Base-by-base conservation (phyloP, 2,113 vertebrate species). In the Rhizomys pruinosus region DNA sequence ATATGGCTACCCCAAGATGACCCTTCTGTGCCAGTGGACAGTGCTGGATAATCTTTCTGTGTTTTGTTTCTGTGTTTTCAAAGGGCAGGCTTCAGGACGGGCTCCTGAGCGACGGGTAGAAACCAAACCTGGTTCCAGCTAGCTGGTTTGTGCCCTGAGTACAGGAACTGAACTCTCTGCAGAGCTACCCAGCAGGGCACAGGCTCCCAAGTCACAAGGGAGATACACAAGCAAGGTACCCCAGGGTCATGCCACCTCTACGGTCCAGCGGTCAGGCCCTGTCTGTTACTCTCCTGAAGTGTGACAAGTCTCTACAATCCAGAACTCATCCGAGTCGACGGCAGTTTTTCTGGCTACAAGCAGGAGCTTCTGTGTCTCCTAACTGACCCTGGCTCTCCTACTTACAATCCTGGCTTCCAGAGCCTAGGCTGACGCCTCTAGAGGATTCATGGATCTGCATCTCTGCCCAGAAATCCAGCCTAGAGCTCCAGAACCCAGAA, bases 211-310 rank as follows among this genome's bases (percentile, higher is more conserved):
- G 44, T 5, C 19, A 32, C 29, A 66, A 34, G 42, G 0, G 0
- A 78, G 47, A 57, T 10, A 10, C 6, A 34, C 0, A 3, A 20
- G 11, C 47, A 52, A 6, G 11, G 47, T 52, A 52, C 47, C 47
- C 47, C 47, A 47, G 13, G 44, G 82, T 15, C 0, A 0, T 19
- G 68, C 37, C 25, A 19, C 32, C 80, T 17, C n/a, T 44, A 1
- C 2, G 17, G 81, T 4, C 16, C 1, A 7, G n/a, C 23, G 4
- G 34, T 63, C 7, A 79, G 0, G 12, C 32, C 55, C 0, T 0
- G 6, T 27, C 63, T 22, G n/a, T 47, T 47, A 66, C 6, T 34
- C 32, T 34, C 5, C 5, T 7, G 13, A 57, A 72, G 42, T 0
- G 4, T 55, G 81, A 72, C 19, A 63, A n/a, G 68, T 29, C 12